Conservation (phyloP, 2,888 invertebrate species). For the Drosophila kuntzei region DNA sequence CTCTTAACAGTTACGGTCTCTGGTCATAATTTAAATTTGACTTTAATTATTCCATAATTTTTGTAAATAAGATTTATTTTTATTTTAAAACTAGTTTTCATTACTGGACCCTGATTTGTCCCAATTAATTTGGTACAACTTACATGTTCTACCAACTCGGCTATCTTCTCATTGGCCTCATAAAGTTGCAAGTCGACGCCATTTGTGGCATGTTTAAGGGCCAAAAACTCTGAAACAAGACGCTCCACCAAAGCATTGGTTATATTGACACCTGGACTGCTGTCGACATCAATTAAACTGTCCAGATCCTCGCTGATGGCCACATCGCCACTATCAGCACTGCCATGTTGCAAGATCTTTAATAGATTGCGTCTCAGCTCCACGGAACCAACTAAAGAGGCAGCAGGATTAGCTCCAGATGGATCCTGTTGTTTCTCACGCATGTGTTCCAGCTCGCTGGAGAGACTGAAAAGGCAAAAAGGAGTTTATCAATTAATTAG, state of each 20-base stretch:
- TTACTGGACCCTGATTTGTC: too few species aligned
- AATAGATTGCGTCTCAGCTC: slow-evolving; percentile 82
- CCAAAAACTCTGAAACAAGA: slow-evolving; percentile 82
- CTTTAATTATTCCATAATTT: too few species aligned
- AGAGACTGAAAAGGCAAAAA: slow-evolving; percentile 49
- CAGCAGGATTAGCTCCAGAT: slow-evolving; percentile 4
- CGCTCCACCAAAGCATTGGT: slow-evolving; percentile 83
- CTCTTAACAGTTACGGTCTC: too few species aligned
- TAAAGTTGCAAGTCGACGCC: slow-evolving; percentile 84
- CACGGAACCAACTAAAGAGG: slow-evolving; percentile 65
- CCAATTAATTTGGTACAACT: slow-evolving; percentile 23
- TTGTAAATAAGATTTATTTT: too few species aligned
- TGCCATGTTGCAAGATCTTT: slow-evolving; percentile 82
- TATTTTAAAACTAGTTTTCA: too few species aligned
- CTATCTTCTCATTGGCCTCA: slow-evolving; percentile 85
- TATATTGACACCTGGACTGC: slow-evolving; percentile 68
- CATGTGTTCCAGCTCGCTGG: slow-evolving; percentile 69
- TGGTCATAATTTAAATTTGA: too few species aligned
- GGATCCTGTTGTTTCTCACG: slow-evolving; percentile 68
- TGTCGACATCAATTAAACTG: slow-evolving; percentile 82
- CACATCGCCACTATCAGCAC: slow-evolving; percentile 61
- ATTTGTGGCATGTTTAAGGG: slow-evolving; percentile 81
- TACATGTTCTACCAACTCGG: slow-evolving; percentile 85
- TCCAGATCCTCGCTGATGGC: slow-evolving; percentile 81
- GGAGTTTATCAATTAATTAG: too few species aligned